Conservation (phyloP, 2,113 vertebrate species). For the Clarias batrachus region DNA sequence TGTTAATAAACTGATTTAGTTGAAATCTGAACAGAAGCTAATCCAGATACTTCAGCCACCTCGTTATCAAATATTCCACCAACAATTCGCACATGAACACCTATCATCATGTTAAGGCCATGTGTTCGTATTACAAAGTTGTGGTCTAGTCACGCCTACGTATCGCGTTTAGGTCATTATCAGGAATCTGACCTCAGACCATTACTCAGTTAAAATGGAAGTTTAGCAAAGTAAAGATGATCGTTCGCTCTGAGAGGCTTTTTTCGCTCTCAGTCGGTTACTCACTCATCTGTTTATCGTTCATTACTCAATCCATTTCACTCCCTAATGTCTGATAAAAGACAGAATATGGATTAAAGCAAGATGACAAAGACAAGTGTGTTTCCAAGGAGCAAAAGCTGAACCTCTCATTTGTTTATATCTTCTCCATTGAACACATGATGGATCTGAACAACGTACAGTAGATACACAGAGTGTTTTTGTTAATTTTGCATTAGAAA, state of each 20-base stretch:
- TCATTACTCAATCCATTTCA: background rate
- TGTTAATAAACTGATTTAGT: background rate
- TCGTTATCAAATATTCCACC: background rate
- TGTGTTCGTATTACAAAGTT: background rate
- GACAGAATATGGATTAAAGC: background rate
- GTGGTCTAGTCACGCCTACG: no score
- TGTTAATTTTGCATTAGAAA: no score
- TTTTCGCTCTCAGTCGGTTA: background rate
- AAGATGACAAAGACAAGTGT: no score
- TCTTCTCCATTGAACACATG: background rate
- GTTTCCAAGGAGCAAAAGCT: background rate
- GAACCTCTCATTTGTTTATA: background rate
- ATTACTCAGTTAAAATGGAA: background rate
- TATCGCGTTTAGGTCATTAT: background rate
- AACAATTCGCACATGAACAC: background rate
- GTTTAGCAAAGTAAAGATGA: no score
- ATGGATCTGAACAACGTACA: background rate
- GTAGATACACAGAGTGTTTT: background rate
- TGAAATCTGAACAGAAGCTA: background rate
- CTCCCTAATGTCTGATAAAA: conserved; percentile 23
- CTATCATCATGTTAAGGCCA: background rate
- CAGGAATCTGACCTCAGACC: background rate
- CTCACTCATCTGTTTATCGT: conserved; percentile 28
- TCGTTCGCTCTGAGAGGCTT: background rate
- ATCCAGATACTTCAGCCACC: background rate